Evolutionary conservation across 2,797 vertebrate genomes (phyloP), one percentile per base, ranked within the genome.

Genomic region (Danio tinwini): DNA sequence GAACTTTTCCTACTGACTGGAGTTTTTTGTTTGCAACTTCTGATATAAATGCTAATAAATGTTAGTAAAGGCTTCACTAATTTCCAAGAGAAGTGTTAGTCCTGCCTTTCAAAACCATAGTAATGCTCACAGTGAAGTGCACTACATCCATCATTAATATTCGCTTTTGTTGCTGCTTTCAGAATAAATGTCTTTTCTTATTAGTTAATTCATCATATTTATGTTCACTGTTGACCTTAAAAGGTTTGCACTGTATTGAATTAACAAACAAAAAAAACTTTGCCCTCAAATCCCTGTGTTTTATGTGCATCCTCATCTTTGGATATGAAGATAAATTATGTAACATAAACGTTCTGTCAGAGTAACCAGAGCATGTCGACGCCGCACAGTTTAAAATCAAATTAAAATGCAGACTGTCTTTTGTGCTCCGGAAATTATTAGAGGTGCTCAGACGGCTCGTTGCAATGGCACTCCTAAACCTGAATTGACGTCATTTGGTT

Each of bases 181-280:
- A 71, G 56, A 81, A 64, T 42, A 49, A 84, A 71, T 49, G 8
- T 39, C 53, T 73, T 73, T 13, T 67, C 19, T 56, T 79, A 81
- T 84, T 82, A 82, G 62, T 79, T 59, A 71, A 78, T 86, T 86
- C 17, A 76, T 74, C 55, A n/a, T 58, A 55, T 58, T 75, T 63
- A 49, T 64, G 79, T 81, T 68, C 6, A 6, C 56, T 52, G 72
- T 83, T 74, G 76, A 81, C 76, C 39, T 80, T 71, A 49, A 74
- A 52, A 29, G 78, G 49, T 53, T 64, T 69, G 49, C 3, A 9
- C 5, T 69, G 39, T 21, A 56, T 63, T 74, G 3, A 29, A 29
- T 29, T 29, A 29, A 29, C 29, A 29, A 29, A 29, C 29, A 29
- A 49, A n/a, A n/a, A 78, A 62, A 21, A 21, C 7, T 49, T 61